Conservation (phyloP, 2,888 invertebrate species). For the Laspeyria flexula region DNA sequence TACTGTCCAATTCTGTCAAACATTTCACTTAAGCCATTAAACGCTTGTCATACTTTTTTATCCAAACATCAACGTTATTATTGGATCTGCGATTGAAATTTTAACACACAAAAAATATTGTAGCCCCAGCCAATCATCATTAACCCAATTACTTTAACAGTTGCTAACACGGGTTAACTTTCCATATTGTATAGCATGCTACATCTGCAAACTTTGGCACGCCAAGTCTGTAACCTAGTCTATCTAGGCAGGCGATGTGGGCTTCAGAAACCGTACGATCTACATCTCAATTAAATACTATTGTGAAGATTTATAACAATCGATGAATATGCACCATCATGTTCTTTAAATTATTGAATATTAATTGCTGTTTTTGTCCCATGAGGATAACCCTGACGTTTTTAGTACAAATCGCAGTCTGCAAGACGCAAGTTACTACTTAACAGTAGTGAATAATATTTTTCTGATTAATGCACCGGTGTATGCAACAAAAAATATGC, state of each 20-base stretch:
- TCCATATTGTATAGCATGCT: constrained; percentile 25
- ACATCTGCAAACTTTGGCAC: constrained; percentile 18
- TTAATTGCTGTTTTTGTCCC: constrained; percentile 23
- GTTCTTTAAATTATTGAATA: constrained; percentile 20
- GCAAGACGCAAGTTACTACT: neutral
- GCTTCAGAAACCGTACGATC: constrained; percentile 11
- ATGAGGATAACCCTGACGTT: constrained; percentile 12
- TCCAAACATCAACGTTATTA: constrained; percentile 40
- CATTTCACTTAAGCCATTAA: constrained; percentile 43
- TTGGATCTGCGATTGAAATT: constrained; percentile 30
- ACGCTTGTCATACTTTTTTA: constrained; percentile 44
- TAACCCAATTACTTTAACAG: constrained; percentile 40
- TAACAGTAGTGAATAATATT: constrained; percentile 8
- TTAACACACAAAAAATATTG: constrained; percentile 33
- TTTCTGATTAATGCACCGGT: constrained; percentile 24
- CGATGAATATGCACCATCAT: constrained; percentile 28
- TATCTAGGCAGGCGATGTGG: constrained; percentile 11
- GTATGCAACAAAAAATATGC: constrained; percentile 38
- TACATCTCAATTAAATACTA: constrained; percentile 20
- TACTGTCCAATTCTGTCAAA: constrained; percentile 52
- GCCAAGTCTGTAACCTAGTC: constrained; percentile 10
- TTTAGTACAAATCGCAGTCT: constrained; percentile 16
- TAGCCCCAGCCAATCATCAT: constrained; percentile 38
- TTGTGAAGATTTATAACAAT: constrained; percentile 17
- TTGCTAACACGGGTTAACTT: constrained; percentile 35